Percentiles rank a stretch among this genome's conserved stretches.
Evolutionary conservation across 2,113 vertebrate genomes (phyloP).

Genomic region (Salvelinus alpinus): DNA sequence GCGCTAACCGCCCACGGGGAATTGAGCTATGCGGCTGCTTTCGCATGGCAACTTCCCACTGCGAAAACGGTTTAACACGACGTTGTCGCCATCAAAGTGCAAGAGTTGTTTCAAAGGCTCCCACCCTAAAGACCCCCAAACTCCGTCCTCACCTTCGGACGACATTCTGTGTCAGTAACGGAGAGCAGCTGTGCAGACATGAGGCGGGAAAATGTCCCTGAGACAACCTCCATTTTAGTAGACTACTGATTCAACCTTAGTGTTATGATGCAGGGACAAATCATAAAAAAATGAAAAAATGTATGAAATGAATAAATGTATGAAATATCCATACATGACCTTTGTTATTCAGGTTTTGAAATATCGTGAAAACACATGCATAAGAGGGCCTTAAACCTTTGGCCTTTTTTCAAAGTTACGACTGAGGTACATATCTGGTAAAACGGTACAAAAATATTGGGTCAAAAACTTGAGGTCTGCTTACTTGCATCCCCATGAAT

Average conservation of each 20-base stretch:
- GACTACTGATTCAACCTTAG: background rate
- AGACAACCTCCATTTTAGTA: constrained; percentile 14
- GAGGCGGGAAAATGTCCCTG: constrained; percentile 22
- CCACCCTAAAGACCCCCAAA: constrained; percentile 31
- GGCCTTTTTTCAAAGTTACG: too few species aligned
- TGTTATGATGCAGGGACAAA: background rate
- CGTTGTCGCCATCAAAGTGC: constrained; percentile 45
- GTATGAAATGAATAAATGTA: background rate
- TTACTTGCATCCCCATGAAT: constrained; percentile 84
- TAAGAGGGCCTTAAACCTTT: too few species aligned
- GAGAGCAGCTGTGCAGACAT: constrained; percentile 59
- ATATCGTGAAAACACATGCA: background rate
- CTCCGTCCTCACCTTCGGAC: constrained; percentile 42
- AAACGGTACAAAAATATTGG: constrained; percentile 12
- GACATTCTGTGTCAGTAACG: constrained; percentile 45
- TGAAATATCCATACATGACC: background rate
- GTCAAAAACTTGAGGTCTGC: constrained; percentile 12
- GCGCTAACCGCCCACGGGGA: constrained; percentile 64
- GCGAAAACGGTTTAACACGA: constrained; percentile 50
- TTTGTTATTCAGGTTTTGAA: background rate
- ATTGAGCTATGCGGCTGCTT: constrained; percentile 67
- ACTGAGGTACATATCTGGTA: background rate
- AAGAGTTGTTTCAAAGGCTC: constrained; percentile 25
- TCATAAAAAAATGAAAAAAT: background rate
- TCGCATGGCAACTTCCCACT: constrained; percentile 66